Base-by-base conservation (phyloP, 2,888 invertebrate species). In the Cremastinae sp. region DNA sequence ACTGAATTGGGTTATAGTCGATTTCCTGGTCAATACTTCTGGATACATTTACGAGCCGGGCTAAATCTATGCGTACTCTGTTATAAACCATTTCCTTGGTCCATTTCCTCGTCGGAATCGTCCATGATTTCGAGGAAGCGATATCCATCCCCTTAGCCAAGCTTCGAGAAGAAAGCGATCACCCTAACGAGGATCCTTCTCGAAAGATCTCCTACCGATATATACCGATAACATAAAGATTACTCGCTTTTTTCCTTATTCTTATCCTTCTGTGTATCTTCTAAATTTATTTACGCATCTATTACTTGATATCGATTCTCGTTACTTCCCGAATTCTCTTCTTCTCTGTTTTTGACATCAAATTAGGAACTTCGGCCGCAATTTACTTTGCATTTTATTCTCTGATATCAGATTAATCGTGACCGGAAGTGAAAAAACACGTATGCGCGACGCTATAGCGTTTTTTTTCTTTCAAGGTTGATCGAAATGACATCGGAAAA, bases 271-370 rank as follows among this genome's bases (percentile, higher is more conserved):
- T 28, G n/a, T n/a, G n/a, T n/a, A n/a, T n/a, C 5, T 28, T 28
- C 28, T 28, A 28, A 64, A 79, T 75, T 75, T 74, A 77, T 78
- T 74, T 66, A 75, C 74, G 68, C 22, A 64, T 72, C 64, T 72
- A 55, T 72, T 64, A 64, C 55, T 28, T 45, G 37, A 9, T 22
- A 71, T 71, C 28, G 22, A 41, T 55, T 41, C 28, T 22, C 22
- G 28, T 14, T 5, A 5, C 12, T 22, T 10, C 14, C 7, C 9
- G 39, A 5, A 2, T 28, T 28, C 5, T 5, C n/a, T 10, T 73
- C 64, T 72, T 68, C 43, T 56, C 49, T 56, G 16, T 39, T 61
- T 55, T 69, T 72, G 68, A 68, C 73, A 71, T 73, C 58, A 69
- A 69, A 76, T 37, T 47, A 49, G 37, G 2, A 41, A 41, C 41